Percentiles rank a stretch among this genome's conserved stretches.
phyloP scores from a whole-genome alignment of 2,888 invertebrate genomes.

The Nemotelus nigrinus region DNA sequence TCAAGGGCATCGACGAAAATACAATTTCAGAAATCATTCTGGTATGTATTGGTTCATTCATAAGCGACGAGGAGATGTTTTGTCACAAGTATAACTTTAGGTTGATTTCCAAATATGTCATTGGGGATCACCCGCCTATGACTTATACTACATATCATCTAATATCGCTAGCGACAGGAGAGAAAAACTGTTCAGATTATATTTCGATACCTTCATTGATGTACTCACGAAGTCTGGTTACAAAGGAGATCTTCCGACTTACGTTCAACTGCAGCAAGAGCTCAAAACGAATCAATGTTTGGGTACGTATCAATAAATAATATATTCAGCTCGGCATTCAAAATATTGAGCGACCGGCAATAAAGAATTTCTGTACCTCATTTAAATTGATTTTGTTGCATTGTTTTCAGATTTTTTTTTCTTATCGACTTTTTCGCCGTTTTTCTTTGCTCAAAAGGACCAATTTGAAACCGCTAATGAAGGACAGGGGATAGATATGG shows the following conservation, averaged over 20 bases:
- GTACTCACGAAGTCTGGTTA: slow-evolving; percentile 5
- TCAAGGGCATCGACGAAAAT: background rate
- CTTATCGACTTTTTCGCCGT: background rate
- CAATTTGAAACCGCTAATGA: too few relatives aligned
- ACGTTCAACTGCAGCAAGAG: slow-evolving; percentile 24
- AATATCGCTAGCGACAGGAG: background rate
- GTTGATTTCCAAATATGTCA: slow-evolving; percentile 32
- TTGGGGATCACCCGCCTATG: slow-evolving; percentile 30
- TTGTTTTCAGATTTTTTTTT: background rate
- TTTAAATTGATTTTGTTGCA: too few relatives aligned
- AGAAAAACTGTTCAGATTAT: background rate
- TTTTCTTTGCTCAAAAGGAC: background rate
- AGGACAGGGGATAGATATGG: background rate
- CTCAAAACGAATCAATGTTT: background rate
- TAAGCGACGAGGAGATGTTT: too few relatives aligned
- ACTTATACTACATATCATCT: slow-evolving; percentile 5
- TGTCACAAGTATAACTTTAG: background rate
- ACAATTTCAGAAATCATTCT: slow-evolving; percentile 16
- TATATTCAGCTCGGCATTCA: too few relatives aligned
- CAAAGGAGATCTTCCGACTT: slow-evolving; percentile 10
- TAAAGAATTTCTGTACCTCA: too few relatives aligned
- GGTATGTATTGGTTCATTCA: background rate
- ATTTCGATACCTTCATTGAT: slow-evolving; percentile 23
- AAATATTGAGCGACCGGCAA: too few relatives aligned
- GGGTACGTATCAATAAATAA: background rate